Evolutionary conservation across 2,113 vertebrate species (phyloP).

Genomic region (Petromus typicus): DNA sequence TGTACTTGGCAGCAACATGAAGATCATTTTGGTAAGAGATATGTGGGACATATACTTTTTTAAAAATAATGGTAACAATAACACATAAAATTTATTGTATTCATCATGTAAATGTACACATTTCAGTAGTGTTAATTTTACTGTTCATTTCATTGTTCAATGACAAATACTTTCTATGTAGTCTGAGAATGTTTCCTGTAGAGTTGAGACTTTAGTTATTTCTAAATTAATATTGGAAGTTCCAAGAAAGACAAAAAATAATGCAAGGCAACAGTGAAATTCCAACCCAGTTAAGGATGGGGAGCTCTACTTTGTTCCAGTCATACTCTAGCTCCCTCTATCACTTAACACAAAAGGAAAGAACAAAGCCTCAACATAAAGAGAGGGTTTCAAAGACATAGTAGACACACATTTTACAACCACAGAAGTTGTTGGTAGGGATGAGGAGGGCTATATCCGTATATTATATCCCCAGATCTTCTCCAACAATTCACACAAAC

Average conservation of each 20-base stretch:
- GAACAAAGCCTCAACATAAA: constrained; percentile 5
- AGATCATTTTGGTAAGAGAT: constrained; percentile 87
- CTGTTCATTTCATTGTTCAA: background rate
- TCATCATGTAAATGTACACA: constrained; percentile 22
- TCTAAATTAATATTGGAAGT: constrained; percentile 34
- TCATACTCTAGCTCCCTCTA: background rate
- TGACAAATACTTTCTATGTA: background rate
- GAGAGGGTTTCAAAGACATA: constrained; percentile 28
- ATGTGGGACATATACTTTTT: background rate
- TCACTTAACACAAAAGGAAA: background rate
- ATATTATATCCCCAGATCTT: background rate
- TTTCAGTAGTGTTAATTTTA: constrained; percentile 21
- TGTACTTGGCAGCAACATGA: constrained; percentile 86
- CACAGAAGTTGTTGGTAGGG: background rate
- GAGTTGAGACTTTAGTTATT: constrained; percentile 23
- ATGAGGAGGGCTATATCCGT: background rate
- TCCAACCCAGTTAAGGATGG: background rate
- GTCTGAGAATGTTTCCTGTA: constrained; percentile 30
- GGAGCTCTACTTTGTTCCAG: background rate
- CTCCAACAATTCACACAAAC: background rate
- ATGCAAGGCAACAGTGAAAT: background rate
- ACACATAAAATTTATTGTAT: constrained; percentile 7
- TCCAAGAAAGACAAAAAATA: constrained; percentile 49
- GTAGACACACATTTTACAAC: constrained; percentile 6
- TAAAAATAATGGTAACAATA: background rate